Evolutionary conservation across 2,113 vertebrate species (phyloP).

Genomic region (Corvus hawaiiensis): DNA sequence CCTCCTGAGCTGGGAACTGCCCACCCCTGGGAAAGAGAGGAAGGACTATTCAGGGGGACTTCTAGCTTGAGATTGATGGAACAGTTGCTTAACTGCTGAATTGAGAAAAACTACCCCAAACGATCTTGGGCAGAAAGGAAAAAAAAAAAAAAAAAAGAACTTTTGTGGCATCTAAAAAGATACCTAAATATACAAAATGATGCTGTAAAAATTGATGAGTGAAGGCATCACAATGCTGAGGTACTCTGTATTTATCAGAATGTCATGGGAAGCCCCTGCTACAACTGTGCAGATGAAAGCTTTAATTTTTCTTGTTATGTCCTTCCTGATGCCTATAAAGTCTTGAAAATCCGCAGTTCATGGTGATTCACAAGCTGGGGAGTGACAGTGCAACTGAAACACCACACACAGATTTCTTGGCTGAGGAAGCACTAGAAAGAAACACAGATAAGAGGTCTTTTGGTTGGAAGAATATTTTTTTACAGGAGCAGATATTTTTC

Average conservation of each 20-base stretch:
- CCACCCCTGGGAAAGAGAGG: background rate
- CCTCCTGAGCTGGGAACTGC: background rate
- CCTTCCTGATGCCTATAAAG: background rate
- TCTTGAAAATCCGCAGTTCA: background rate
- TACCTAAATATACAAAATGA: background rate
- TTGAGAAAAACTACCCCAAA: background rate
- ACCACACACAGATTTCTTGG: background rate
- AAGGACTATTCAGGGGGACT: background rate
- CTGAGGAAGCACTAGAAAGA: background rate
- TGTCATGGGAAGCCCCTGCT: background rate
- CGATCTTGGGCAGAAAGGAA: background rate
- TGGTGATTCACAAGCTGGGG: background rate
- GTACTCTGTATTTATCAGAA: background rate
- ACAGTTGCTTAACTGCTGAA: background rate
- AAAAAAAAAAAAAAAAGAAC: too few species aligned
- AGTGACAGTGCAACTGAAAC: background rate
- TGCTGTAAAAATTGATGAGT: background rate
- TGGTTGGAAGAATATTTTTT: background rate
- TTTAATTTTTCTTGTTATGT: background rate
- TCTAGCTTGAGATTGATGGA: background rate
- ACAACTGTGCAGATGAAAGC: background rate
- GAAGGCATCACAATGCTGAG: background rate
- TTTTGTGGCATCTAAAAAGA: background rate
- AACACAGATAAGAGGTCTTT: background rate
- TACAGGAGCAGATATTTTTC: background rate